A percentile compares a stretch with the other conserved stretches of the same genome.
phyloP scores from a whole-genome alignment of 2,888 invertebrate species.

The Diploptera punctata region DNA sequence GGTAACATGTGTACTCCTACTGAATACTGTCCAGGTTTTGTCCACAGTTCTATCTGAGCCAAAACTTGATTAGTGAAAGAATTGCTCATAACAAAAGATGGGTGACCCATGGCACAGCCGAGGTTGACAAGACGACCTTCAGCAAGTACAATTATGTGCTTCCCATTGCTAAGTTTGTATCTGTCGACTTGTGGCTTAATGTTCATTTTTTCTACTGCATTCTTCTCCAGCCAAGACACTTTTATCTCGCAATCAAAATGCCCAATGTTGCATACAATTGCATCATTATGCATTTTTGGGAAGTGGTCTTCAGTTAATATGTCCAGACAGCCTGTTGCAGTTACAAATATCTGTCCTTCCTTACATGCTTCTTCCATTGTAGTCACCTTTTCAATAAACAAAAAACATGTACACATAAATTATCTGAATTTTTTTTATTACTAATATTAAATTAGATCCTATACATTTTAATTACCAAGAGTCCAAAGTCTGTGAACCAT shows the following conservation, averaged over 20 bases:
- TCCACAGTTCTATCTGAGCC: slow-evolving; percentile 99
- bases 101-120: slow-evolving; percentile 98
- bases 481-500: too few species aligned
- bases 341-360: slow-evolving; percentile 95
- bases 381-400: too few species aligned
- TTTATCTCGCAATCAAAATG: slow-evolving; percentile 99
- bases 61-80: slow-evolving; percentile 99
- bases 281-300: slow-evolving; percentile 90
- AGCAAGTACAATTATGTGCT: slow-evolving; percentile 92
- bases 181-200: slow-evolving; percentile 97
- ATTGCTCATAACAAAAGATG: slow-evolving; percentile 99
- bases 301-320: slow-evolving; percentile 92
- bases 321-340: slow-evolving; percentile 95
- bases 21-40: slow-evolving; percentile 80
- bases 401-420: too few species aligned
- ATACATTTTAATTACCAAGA: too few species aligned
- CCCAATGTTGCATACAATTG: slow-evolving; percentile 98
- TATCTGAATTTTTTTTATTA: too few species aligned
- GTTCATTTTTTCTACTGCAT: slow-evolving; percentile 85
- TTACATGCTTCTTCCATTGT: slow-evolving; percentile 95
- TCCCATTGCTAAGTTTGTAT: slow-evolving; percentile 86
- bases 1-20: slow-evolving; percentile 94
- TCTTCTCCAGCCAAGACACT: slow-evolving; percentile 93
- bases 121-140: slow-evolving; percentile 97
- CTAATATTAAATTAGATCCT: too few species aligned